A percentile compares a stretch with the other conserved stretches of the same genome.
These are phyloP conservation scores for Forficula auricularia DNA, from an alignment of 1,140 invertebrate genomes.

Conservation along the genomic window DNA sequence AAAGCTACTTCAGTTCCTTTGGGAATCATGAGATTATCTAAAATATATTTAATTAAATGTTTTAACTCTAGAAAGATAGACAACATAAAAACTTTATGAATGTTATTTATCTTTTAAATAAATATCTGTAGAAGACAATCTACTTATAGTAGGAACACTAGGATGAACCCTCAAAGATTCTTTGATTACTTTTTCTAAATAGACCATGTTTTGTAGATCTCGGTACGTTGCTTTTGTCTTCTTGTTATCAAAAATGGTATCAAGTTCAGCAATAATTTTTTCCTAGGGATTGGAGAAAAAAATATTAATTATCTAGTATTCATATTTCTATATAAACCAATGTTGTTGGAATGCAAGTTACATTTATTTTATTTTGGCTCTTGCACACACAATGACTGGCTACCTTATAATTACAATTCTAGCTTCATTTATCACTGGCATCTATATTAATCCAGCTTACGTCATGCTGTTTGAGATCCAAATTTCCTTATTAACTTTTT, in stretches of 20 bases:
- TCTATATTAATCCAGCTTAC: too few species aligned
- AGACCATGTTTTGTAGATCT: constrained; percentile 36
- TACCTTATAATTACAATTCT: too few species aligned
- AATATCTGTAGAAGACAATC: constrained; percentile 26
- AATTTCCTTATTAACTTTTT: too few species aligned
- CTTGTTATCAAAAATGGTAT: constrained; percentile 31
- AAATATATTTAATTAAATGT: constrained; percentile 1
- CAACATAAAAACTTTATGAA: not conserved
- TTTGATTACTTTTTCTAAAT: constrained; percentile 40
- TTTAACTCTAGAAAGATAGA: too few species aligned
- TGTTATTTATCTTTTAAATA: not conserved
- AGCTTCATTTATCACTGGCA: too few species aligned
- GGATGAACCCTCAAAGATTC: constrained; percentile 44
- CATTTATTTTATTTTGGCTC: too few species aligned
- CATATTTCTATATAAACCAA: too few species aligned
- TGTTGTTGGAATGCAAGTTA: too few species aligned
- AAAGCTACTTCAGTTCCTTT: constrained; percentile 16
- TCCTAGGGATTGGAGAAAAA: too few species aligned
- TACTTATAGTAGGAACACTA: constrained; percentile 36
- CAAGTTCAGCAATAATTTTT: constrained; percentile 37
- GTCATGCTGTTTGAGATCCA: too few species aligned
- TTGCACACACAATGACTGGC: too few species aligned
- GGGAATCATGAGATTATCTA: constrained; percentile 12
- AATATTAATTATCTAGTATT: too few species aligned
- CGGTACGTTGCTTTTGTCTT: constrained; percentile 27